phyloP scores from a whole-genome alignment of 2,888 invertebrate genomes.

The Tachina grossa region DNA sequence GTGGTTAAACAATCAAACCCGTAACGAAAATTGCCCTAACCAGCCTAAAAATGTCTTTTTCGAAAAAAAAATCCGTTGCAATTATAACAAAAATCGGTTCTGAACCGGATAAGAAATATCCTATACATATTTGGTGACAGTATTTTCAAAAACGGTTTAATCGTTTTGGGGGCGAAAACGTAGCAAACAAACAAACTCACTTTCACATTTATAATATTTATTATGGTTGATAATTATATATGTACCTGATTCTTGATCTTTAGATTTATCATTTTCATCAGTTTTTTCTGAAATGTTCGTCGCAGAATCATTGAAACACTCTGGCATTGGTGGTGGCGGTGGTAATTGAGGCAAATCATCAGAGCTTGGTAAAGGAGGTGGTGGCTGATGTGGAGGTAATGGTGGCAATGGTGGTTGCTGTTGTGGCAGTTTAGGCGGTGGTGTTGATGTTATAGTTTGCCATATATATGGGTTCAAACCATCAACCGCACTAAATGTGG shows the following conservation, averaged over 20 bases:
- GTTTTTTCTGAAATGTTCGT: not conserved
- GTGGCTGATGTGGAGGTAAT: not conserved
- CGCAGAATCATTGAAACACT: not conserved
- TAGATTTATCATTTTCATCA: not conserved
- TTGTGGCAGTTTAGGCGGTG: constrained; percentile 45
- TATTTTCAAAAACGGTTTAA: no score
- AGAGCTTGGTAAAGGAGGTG: constrained; percentile 49
- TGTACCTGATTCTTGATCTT: constrained; percentile 13
- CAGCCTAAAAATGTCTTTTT: no score
- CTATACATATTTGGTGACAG: no score
- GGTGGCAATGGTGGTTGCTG: constrained; percentile 13
- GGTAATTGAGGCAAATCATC: constrained; percentile 18
- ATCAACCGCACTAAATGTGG: constrained; percentile 47
- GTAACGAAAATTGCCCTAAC: no score
- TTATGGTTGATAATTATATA: not conserved
- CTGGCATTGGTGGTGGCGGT: constrained; percentile 41
- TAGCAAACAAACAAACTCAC: no score
- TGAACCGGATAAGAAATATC: no score
- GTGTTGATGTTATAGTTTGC: constrained; percentile 65
- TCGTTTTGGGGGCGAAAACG: no score
- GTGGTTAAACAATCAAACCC: no score
- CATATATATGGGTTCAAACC: constrained; percentile 60
- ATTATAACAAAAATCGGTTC: no score
- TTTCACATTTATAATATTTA: no score
- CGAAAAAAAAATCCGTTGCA: no score